These are phyloP conservation scores for Oceanodroma tethys DNA, from an alignment of 2,113 vertebrate species.

Conservation along the genomic window DNA sequence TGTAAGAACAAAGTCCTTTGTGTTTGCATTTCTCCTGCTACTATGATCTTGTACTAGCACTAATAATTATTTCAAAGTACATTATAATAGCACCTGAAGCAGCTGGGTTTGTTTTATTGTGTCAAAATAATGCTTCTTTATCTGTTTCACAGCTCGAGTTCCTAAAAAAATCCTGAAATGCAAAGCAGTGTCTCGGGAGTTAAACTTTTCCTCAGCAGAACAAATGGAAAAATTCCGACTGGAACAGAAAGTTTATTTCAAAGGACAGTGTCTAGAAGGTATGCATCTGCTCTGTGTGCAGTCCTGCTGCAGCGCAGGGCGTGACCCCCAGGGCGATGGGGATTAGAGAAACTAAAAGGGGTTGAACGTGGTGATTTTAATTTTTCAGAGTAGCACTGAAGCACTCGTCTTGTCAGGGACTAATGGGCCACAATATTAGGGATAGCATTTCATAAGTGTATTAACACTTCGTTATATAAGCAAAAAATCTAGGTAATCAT, in stretches of 20 bases:
- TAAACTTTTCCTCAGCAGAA: conserved; percentile 97
- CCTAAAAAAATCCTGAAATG: conserved; percentile 99
- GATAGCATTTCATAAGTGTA: conserved; percentile 62
- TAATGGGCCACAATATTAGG: conserved; percentile 41
- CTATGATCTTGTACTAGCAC: not conserved
- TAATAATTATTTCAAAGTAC: not conserved
- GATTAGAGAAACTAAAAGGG: not conserved
- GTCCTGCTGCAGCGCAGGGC: not conserved
- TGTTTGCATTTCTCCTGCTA: not conserved
- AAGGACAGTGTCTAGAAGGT: conserved; percentile 99
- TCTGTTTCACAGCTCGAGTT: conserved; percentile 86
- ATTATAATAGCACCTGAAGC: not conserved
- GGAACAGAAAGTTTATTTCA: conserved; percentile 99
- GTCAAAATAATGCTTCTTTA: not conserved
- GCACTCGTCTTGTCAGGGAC: not conserved
- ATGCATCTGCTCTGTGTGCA: not conserved
- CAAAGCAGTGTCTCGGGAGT: conserved; percentile 95
- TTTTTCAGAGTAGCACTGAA: conserved; percentile 24
- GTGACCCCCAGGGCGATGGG: not conserved
- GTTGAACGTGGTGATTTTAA: not conserved
- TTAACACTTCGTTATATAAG: conserved; percentile 55
- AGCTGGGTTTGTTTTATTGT: not conserved
- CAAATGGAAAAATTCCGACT: conserved; percentile 98
- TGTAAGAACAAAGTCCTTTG: not conserved
- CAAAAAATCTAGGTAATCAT: conserved; percentile 56